Evolutionary conservation across 2,113 vertebrate species (phyloP).

Genomic region (Hyperoodon ampullatus): DNA sequence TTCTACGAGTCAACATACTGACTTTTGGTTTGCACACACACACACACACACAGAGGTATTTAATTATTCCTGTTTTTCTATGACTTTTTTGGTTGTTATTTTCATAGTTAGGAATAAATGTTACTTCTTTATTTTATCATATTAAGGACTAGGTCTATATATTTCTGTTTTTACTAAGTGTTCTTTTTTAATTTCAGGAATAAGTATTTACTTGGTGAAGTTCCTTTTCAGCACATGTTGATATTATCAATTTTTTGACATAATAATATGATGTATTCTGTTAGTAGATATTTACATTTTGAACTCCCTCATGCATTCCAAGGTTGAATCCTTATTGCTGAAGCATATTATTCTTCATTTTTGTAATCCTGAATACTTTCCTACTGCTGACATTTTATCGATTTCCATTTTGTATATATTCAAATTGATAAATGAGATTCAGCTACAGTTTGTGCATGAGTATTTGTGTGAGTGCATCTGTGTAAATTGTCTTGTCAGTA

Average conservation of each 20-base stretch:
- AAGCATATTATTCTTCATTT: background rate
- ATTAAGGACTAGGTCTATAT: background rate
- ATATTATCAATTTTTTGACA: background rate
- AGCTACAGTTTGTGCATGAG: background rate
- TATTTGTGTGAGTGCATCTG: background rate
- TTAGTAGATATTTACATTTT: background rate
- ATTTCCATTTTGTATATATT: background rate
- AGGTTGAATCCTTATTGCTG: background rate
- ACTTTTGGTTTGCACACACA: background rate
- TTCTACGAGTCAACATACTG: background rate
- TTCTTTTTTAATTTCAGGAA: background rate
- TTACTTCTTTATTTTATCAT: background rate
- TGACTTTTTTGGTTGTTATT: background rate
- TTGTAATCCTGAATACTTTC: background rate
- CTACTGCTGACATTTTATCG: background rate
- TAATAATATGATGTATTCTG: background rate
- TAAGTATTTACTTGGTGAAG: background rate
- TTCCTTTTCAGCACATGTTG: background rate
- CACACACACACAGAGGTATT: background rate
- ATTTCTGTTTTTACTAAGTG: background rate
- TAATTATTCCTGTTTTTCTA: background rate
- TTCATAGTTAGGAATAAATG: background rate
- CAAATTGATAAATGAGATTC: background rate
- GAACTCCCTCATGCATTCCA: background rate
- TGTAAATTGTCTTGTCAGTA: background rate